These are phyloP conservation scores for Anser cygnoides DNA, from an alignment of 2,113 vertebrate genomes.

Conservation along the genomic window DNA sequence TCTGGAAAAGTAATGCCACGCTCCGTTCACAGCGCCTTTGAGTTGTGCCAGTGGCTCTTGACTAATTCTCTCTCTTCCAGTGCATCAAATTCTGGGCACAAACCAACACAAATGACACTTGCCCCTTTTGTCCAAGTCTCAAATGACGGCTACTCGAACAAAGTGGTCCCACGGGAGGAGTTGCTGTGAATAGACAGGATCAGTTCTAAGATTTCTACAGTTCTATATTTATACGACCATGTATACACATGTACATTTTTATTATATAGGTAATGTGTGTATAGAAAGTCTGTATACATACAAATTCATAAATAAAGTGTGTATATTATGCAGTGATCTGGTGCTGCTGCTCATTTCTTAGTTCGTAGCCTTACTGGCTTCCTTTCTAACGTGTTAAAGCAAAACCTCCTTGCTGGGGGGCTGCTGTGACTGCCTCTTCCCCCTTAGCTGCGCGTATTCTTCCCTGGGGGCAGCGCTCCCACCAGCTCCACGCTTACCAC, in stretches of 20 bases:
- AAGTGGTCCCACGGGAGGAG: background rate
- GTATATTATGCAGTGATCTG: conserved; percentile 80
- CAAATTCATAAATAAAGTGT: conserved; percentile 80
- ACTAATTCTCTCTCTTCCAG: conserved; percentile 71
- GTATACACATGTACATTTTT: conserved; percentile 86
- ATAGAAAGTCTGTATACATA: conserved; percentile 82
- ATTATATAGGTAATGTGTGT: conserved; percentile 82
- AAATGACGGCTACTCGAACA: conserved; percentile 69
- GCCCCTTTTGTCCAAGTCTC: conserved; percentile 85
- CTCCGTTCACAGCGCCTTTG: background rate
- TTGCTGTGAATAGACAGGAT: conserved; percentile 73
- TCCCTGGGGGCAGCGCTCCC: fast-evolving
- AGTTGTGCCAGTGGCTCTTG: background rate
- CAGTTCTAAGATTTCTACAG: conserved; percentile 77
- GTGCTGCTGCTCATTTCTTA: conserved; percentile 8
- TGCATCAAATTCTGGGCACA: conserved; percentile 90
- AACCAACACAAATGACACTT: conserved; percentile 84
- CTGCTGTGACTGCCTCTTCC: background rate
- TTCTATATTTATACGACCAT: conserved; percentile 82
- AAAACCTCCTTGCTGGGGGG: background rate
- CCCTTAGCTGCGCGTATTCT: background rate
- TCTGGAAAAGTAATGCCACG: background rate
- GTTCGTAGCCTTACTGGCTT: fast-evolving
- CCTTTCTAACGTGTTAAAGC: fast-evolving
- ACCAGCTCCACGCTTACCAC: fast-evolving